phyloP scores from a whole-genome alignment of 1,140 invertebrate species.

The Drosophila tsacasi region DNA sequence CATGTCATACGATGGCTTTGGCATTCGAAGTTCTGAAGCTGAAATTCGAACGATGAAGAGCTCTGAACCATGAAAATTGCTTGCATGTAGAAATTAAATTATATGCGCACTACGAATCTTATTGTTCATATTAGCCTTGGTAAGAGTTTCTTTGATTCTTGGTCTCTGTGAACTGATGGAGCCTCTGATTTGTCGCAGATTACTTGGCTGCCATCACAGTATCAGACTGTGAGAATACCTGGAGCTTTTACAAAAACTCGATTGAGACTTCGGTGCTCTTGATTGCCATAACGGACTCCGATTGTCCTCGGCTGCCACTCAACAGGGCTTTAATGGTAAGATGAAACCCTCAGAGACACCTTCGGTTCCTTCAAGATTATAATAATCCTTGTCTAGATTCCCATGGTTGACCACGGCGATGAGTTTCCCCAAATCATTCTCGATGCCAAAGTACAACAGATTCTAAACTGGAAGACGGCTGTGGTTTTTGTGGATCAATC shows the following conservation, averaged over 20 bases:
- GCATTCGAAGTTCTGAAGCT: no score
- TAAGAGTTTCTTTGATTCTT: neutral
- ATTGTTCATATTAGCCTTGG: neutral
- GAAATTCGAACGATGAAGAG: no score
- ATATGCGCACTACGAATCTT: neutral
- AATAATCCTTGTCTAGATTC: slow-evolving; percentile 84
- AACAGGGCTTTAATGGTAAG: slow-evolving; percentile 88
- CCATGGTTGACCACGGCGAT: slow-evolving; percentile 87
- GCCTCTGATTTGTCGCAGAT: slow-evolving; percentile 85
- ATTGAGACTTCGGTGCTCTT: slow-evolving; percentile 88
- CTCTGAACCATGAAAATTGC: no score
- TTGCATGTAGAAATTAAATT: neutral
- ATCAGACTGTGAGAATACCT: slow-evolving; percentile 89
- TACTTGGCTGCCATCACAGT: slow-evolving; percentile 89
- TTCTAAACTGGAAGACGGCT: slow-evolving; percentile 89
- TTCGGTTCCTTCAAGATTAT: neutral
- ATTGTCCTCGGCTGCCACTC: slow-evolving; percentile 90
- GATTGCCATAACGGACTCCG: slow-evolving; percentile 88
- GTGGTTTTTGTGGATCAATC: slow-evolving; percentile 90
- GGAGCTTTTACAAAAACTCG: slow-evolving; percentile 88
- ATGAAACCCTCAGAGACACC: neutral
- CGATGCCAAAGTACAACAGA: slow-evolving; percentile 88
- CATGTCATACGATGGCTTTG: no score
- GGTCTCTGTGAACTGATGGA: neutral
- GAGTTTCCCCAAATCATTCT: slow-evolving; percentile 91